These are phyloP conservation scores for Nebria brevicollis DNA, from an alignment of 2,888 invertebrate genomes.

Conservation along the genomic window DNA sequence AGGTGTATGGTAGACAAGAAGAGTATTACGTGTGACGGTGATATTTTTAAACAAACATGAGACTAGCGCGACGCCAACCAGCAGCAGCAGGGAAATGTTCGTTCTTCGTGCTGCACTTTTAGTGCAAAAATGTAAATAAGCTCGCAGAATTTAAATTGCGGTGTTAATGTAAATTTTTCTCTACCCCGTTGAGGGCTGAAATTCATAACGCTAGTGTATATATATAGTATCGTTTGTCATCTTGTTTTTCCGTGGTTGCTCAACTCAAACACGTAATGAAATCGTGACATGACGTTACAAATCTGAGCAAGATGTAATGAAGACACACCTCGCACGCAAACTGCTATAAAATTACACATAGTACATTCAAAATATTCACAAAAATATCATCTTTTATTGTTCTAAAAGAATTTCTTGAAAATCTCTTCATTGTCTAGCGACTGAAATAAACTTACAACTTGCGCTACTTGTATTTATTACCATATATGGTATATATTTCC, in stretches of 20 bases:
- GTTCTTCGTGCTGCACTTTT: conserved; percentile 33
- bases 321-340: neutral
- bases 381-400: too few relatives aligned
- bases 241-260: conserved; percentile 5
- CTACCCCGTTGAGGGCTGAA: conserved; percentile 29
- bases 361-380: too few relatives aligned
- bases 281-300: conserved; percentile 7
- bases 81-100: neutral
- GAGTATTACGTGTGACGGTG: neutral
- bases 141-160: conserved; percentile 45
- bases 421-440: too few relatives aligned
- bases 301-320: conserved; percentile 5
- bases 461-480: too few relatives aligned
- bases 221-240: neutral
- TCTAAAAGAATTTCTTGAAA: too few relatives aligned
- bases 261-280: conserved; percentile 5
- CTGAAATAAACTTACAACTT: too few relatives aligned
- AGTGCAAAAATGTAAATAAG: conserved; percentile 44
- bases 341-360: neutral
- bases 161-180: conserved; percentile 45
- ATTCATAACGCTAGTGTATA: conserved; percentile 28
- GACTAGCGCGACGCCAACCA: neutral
- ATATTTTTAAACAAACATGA: conserved; percentile 22
- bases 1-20: neutral
- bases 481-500: neutral